phyloP scores from a whole-genome alignment of 2,888 invertebrate genomes.

The Apodemia mormo region DNA sequence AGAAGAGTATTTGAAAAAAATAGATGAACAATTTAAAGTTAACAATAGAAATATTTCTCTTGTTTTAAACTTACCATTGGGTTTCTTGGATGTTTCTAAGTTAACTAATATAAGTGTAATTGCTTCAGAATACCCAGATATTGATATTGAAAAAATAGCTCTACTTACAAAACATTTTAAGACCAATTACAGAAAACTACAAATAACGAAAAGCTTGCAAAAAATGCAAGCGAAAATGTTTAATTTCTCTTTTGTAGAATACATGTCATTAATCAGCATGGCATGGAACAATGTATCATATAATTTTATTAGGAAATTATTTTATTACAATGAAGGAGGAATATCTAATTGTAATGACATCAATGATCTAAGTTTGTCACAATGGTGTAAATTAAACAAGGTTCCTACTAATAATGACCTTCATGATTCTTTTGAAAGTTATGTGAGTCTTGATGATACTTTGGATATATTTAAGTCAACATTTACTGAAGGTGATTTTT shows the following conservation, averaged over 20 bases:
- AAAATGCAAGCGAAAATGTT: not conserved
- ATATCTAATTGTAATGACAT: not conserved
- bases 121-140: not conserved
- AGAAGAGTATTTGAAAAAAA: not conserved
- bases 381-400: slow-evolving; percentile 3
- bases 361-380: not conserved
- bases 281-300: slow-evolving; percentile 10
- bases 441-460: not conserved
- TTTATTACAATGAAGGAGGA: slow-evolving; percentile 2
- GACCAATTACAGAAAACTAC: not conserved
- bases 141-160: not conserved
- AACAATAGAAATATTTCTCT: not conserved
- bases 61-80: not conserved
- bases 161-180: slow-evolving; percentile 6
- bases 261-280: slow-evolving; percentile 11
- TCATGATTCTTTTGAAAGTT: not conserved
- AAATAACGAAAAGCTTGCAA: not conserved
- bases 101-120: not conserved
- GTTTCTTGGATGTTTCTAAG: not conserved
- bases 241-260: not conserved
- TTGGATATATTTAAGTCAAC: not conserved
- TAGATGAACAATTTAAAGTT: slow-evolving; percentile 1
- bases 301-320: slow-evolving; percentile 9
- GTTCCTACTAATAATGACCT: not conserved
- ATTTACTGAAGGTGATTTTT: not conserved